These are phyloP conservation scores for Benthosema pterotum DNA, from an alignment of 2,797 vertebrate genomes.

Conservation along the genomic window DNA sequence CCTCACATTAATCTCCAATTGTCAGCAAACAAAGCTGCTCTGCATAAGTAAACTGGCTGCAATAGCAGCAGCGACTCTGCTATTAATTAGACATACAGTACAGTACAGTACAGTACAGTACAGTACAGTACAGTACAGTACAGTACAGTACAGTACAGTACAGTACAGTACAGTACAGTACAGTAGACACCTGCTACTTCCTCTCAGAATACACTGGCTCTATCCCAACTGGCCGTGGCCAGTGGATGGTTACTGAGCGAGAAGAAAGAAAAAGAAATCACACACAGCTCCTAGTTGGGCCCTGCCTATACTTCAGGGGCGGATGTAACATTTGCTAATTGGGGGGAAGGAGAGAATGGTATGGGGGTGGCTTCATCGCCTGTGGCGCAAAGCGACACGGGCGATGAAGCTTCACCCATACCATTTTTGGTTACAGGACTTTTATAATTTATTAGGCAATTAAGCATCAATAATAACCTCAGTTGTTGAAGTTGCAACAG, in stretches of 20 bases:
- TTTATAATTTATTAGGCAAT: no score
- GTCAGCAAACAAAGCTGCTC: slow-evolving; percentile 36
- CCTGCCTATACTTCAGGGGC: not conserved
- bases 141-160: no score
- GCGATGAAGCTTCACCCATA: no score
- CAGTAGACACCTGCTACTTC: slow-evolving; percentile 44
- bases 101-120: slow-evolving; percentile 9
- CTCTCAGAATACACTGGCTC: slow-evolving; percentile 47
- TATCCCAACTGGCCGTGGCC: slow-evolving; percentile 46
- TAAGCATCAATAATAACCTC: no score
- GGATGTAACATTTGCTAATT: no score
- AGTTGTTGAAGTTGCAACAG: no score
- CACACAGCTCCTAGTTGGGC: slow-evolving; percentile 1
- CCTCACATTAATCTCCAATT: slow-evolving; percentile 30
- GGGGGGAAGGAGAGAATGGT: no score
- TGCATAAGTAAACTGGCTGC: slow-evolving; percentile 15
- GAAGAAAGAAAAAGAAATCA: slow-evolving; percentile 17
- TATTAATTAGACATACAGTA: slow-evolving; percentile 27
- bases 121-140: not conserved
- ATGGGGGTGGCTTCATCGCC: no score
- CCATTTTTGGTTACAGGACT: no score
- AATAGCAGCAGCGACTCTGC: slow-evolving; percentile 32
- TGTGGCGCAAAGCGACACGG: no score
- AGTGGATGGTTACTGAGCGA: slow-evolving; percentile 32
- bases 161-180: not conserved